Evolutionary conservation across 2,797 vertebrate species (phyloP), one percentile per base, ranked within the genome.

Genomic region (Cynopterus sphinx): DNA sequence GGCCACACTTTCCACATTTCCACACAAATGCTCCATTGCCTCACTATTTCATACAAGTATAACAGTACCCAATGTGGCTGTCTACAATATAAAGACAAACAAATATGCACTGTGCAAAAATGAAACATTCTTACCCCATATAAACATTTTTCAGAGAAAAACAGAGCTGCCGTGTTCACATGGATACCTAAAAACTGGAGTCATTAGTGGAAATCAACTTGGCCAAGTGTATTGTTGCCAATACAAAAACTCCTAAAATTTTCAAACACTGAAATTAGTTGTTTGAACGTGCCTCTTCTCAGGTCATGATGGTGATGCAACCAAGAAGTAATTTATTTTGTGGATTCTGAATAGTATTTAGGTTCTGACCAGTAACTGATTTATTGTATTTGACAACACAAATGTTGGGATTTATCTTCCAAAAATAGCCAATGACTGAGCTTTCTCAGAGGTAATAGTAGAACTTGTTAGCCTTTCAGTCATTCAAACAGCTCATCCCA

Each of bases 21-120:
- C 17, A 59, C 0, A 55, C 0, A 33, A 1, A 9, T 0, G 65
- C 21, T 7, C 12, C 4, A 31, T 70, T 13, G 65, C 22, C 22
- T 74, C 24, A 57, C 4, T 79, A 53, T 70, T 84, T 78, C 28
- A 70, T 8, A 28, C 5, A 74, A 82, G 5, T 15, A 3, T 78
- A 33, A 61, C 57, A 39, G 1, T 51, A 26, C 46, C 9, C 6
- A 43, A 43, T 22, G 12, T 6, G 21, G 22, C 24, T 26, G 4
- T 6, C 33, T 81, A 41, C 16, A 28, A 24, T 8, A 33, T 22
- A 59, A 92, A 63, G 31, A 79, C 51, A 71, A 79, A 78, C 39
- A 53, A 6, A 46, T 9, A 39, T n/a, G 36, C 74, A 31, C 59
- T 43, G 26, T 88, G 11, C 12, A 84, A 59, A 74, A 22, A 61